Conservation (phyloP, 2,797 vertebrate genomes). For the Poecilia wingei region DNA sequence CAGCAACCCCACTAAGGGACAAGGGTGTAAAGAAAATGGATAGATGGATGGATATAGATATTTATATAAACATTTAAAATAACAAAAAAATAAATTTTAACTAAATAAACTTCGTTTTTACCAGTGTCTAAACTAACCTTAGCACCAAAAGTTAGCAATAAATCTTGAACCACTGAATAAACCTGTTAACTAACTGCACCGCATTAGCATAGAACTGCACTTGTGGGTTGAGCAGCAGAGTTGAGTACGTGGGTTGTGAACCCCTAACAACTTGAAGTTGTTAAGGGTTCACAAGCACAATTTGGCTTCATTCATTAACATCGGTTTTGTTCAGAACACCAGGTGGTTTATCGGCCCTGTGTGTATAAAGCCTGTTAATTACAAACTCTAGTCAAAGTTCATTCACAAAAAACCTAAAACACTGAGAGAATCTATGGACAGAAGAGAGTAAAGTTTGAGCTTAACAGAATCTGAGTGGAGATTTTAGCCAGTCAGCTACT, state of each 20-base stretch:
- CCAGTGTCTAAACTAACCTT: background rate
- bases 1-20: no score
- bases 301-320: background rate
- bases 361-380: background rate
- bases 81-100: no score
- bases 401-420: no score
- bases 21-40: no score
- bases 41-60: no score
- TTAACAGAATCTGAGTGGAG: constrained; percentile 4
- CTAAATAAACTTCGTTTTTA: background rate
- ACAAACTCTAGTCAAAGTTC: background rate
- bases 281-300: background rate
- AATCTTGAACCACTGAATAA: background rate
- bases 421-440: no score
- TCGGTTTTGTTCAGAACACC: background rate
- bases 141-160: background rate
- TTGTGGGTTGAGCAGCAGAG: background rate
- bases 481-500: background rate
- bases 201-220: background rate
- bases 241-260: background rate
- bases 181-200: no score
- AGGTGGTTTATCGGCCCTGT: background rate
- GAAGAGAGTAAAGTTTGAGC: constrained; percentile 24
- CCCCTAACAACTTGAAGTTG: background rate
- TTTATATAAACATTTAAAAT: no score